Percentiles rank a stretch among this genome's conserved stretches.
Evolutionary conservation across 2,113 vertebrate genomes (phyloP).

Genomic region (Oceanites oceanicus): DNA sequence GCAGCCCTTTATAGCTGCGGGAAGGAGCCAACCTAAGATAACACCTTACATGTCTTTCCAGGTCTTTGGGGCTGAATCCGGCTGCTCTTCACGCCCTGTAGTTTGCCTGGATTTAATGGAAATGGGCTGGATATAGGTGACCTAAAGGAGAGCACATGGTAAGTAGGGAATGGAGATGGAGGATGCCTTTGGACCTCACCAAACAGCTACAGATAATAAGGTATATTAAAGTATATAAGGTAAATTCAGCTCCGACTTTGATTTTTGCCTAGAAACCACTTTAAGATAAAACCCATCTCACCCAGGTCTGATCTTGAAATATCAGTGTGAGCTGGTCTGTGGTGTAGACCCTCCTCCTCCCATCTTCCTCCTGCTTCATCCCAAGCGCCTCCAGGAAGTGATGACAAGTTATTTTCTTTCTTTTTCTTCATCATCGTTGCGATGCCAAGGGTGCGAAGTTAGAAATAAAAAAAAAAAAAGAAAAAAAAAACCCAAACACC

Average conservation of each 20-base stretch:
- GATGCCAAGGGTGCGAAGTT: too few relatives aligned
- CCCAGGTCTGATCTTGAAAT: not conserved
- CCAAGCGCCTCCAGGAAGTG: not conserved
- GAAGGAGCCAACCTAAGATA: not conserved
- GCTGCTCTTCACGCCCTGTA: not conserved
- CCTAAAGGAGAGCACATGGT: not conserved
- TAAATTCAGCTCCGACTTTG: not conserved
- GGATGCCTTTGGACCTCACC: not conserved
- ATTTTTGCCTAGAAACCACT: not conserved
- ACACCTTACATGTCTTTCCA: fast-evolving
- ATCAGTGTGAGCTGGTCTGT: not conserved
- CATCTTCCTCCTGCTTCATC: not conserved
- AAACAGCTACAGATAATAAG: not conserved
- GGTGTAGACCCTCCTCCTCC: not conserved
- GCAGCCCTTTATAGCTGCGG: too few relatives aligned
- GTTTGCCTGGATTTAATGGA: not conserved
- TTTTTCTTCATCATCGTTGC: fast-evolving
- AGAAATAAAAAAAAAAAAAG: not conserved
- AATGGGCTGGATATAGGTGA: not conserved
- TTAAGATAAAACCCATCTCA: not conserved
- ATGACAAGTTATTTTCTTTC: not conserved
- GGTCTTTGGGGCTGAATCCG: not conserved
- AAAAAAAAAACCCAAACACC: fast-evolving
- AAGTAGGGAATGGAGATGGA: not conserved
- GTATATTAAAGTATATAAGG: too few relatives aligned